These are phyloP conservation scores for Drosophila arizonae DNA, from an alignment of 1,140 invertebrate genomes.

Conservation along the genomic window DNA sequence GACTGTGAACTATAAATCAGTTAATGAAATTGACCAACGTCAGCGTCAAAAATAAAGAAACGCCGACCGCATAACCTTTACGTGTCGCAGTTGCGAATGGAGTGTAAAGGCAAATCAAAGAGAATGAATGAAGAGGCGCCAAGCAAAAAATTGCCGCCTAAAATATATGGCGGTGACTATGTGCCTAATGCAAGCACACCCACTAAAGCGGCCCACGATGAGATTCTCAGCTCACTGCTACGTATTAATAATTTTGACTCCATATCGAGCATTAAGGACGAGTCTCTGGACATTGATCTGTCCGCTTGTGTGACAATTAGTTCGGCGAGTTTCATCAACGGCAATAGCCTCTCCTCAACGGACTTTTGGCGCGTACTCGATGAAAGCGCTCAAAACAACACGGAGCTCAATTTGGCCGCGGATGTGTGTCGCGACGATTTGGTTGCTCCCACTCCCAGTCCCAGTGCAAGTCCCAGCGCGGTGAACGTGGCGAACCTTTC, in stretches of 20 bases:
- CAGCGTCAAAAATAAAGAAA: constrained; percentile 53
- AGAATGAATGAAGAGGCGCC: constrained; percentile 81
- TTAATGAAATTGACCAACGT: constrained; percentile 36
- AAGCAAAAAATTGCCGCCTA: constrained; percentile 82
- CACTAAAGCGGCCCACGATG: constrained; percentile 73
- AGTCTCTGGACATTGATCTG: constrained; percentile 80
- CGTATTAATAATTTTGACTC: constrained; percentile 80
- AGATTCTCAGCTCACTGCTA: constrained; percentile 74
- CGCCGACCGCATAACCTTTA: constrained; percentile 78
- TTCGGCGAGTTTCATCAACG: constrained; percentile 68
- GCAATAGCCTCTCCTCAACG: constrained; percentile 75
- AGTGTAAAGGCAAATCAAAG: constrained; percentile 72
- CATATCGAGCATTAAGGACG: constrained; percentile 80
- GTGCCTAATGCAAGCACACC: constrained; percentile 60
- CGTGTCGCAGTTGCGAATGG: constrained; percentile 73
- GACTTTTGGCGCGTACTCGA: constrained; percentile 80
- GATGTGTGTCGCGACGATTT: constrained; percentile 58
- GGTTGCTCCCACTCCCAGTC: constrained; percentile 25
- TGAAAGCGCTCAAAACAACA: constrained; percentile 75
- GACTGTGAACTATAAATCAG: constrained; percentile 39
- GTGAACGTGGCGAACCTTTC: constrained; percentile 23
- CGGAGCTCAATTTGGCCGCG: constrained; percentile 62
- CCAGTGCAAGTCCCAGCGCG: constrained; percentile 37
- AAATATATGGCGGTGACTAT: constrained; percentile 62
- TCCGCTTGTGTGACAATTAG: constrained; percentile 79